These are phyloP conservation scores for Galagoides demidoff DNA, from an alignment of 2,797 vertebrate species.

Conservation along the genomic window DNA sequence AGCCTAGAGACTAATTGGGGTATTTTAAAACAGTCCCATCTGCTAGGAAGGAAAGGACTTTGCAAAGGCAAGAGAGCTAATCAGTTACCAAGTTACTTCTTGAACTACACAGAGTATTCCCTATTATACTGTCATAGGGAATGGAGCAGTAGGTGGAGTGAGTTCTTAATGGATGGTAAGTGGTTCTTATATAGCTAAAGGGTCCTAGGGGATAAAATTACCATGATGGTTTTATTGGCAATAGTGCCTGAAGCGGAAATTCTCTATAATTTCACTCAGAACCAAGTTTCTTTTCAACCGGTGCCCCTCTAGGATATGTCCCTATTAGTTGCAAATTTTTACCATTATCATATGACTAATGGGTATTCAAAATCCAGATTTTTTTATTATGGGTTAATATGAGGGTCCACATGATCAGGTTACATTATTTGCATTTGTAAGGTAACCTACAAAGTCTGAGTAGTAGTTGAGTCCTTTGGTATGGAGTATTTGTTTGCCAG, in stretches of 20 bases:
- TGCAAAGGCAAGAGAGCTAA: neutral
- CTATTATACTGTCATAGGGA: neutral
- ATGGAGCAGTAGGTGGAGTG: neutral
- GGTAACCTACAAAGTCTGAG: too few species aligned
- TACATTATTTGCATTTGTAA: too few species aligned
- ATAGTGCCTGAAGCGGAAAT: neutral
- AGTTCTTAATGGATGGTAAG: slow-evolving; percentile 5
- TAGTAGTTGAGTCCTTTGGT: too few species aligned
- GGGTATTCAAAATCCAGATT: neutral
- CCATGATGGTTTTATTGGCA: neutral
- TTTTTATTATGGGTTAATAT: too few species aligned
- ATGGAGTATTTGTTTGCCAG: neutral
- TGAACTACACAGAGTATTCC: neutral
- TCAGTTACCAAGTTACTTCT: neutral
- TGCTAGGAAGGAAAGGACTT: neutral
- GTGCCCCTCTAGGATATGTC: neutral
- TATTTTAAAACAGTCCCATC: neutral
- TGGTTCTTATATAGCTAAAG: neutral
- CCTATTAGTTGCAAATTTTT: neutral
- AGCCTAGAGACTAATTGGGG: neutral
- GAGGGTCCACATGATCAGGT: too few species aligned
- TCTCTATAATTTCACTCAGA: neutral
- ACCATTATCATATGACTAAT: neutral
- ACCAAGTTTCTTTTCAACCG: neutral
- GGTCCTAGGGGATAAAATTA: neutral